These are phyloP conservation scores for Drosophila leonis DNA, from an alignment of 2,888 invertebrate genomes.

Conservation along the genomic window DNA sequence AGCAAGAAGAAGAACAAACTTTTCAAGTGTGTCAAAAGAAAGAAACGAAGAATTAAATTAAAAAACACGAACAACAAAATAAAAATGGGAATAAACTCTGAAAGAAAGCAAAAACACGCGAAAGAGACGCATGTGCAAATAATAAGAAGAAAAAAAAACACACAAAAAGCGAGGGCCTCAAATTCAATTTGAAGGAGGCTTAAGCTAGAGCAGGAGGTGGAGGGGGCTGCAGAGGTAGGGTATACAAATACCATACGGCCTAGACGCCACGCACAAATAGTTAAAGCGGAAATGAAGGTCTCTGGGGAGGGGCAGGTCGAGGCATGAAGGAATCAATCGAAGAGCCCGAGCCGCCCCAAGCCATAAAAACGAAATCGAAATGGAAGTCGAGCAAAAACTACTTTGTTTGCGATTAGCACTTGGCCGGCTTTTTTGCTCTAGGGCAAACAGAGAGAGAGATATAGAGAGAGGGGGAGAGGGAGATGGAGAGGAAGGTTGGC, in stretches of 20 bases:
- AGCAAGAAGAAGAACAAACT: conserved; percentile 18
- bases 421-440: conserved; percentile 59
- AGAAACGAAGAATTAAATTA: conserved; percentile 67
- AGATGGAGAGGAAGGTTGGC: not conserved
- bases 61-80: conserved; percentile 46
- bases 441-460: not conserved
- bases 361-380: conserved; percentile 75
- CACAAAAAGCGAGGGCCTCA: conserved; percentile 52
- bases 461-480: not conserved
- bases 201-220: not conserved
- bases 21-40: conserved; percentile 53
- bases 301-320: conserved; percentile 54
- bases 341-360: conserved; percentile 48
- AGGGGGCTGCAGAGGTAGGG: not conserved
- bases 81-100: conserved; percentile 12
- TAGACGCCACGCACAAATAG: conserved; percentile 59
- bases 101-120: conserved; percentile 32
- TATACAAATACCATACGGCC: conserved; percentile 10
- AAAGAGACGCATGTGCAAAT: conserved; percentile 49
- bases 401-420: conserved; percentile 80
- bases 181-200: conserved; percentile 61
- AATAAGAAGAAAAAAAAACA: not conserved
- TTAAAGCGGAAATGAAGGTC: conserved; percentile 78
- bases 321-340: conserved; percentile 51
- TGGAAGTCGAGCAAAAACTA: conserved; percentile 78